These are phyloP conservation scores for Saccostrea echinata DNA, from an alignment of 1,140 invertebrate genomes.

Conservation along the genomic window DNA sequence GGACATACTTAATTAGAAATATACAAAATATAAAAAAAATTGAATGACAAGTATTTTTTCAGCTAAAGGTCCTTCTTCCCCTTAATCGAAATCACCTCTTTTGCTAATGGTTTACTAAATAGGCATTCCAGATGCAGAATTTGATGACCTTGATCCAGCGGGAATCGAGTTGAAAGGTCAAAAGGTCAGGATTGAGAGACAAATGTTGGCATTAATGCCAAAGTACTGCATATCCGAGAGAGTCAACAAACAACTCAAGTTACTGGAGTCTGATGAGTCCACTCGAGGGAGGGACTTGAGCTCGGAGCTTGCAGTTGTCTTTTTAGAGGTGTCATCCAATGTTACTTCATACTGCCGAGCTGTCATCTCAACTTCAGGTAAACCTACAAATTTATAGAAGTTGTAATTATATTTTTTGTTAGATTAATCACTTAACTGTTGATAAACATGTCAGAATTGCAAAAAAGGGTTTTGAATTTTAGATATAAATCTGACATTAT, in stretches of 20 bases:
- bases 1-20: too few relatives aligned
- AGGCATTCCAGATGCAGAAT: constrained; percentile 68
- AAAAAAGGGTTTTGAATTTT: too few relatives aligned
- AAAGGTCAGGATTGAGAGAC: constrained; percentile 78
- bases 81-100: too few relatives aligned
- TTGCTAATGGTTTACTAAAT: not conserved
- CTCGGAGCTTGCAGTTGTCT: constrained; percentile 67
- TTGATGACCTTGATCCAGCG: constrained; percentile 66
- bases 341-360: constrained; percentile 75
- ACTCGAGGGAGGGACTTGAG: constrained; percentile 65
- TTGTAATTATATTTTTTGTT: not conserved
- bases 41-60: too few relatives aligned
- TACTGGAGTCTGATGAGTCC: constrained; percentile 74
- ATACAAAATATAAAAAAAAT: too few relatives aligned
- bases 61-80: too few relatives aligned
- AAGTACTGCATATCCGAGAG: constrained; percentile 83
- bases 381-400: not conserved
- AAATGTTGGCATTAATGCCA: constrained; percentile 87
- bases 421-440: too few relatives aligned
- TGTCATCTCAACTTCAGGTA: constrained; percentile 74
- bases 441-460: too few relatives aligned
- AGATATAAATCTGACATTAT: too few relatives aligned
- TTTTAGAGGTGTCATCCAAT: constrained; percentile 75
- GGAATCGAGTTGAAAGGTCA: constrained; percentile 75
- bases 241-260: constrained; percentile 70